Evolutionary conservation across 1,140 invertebrate species (phyloP), one percentile per base, ranked within the genome.

Genomic region (Sinella curviseta): DNA sequence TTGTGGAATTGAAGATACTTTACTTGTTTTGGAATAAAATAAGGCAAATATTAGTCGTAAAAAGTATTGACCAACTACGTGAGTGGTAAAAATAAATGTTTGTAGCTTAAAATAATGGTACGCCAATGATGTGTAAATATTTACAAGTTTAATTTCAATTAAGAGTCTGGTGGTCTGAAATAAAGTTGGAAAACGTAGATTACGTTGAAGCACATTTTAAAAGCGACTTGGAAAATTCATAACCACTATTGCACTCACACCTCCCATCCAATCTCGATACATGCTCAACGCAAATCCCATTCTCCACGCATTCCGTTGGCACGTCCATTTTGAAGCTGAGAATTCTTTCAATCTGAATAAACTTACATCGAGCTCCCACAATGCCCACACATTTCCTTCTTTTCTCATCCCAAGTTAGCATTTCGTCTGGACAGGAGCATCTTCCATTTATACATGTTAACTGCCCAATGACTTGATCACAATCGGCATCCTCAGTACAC

Each of bases 371-470:
- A 0, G 60, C 39, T 17, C 67, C 48, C 28, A 80, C 35, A 17
- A 80, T 14, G 0, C 79, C 75, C 0, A 77, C 36, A 57, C 79
- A 80, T 74, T 74, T 77, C 57, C 76, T 34, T 48, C 76, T 70
- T 33, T 24, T 70, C 12, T 24, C 26, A 30, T 70, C 65, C 26
- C 35, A 79, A 0, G 35, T 17, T 20, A 60, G 60, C 12, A 76
- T 35, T n/a, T 55, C 26, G 36, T 79, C 78, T 12, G 78, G 78
- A 39, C 78, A 79, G 31, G 75, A 39, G 36, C 78, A 79, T 26
- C 30, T 36, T 16, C 57, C 74, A 30, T 79, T 79, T 1, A 79
- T 30, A 76, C 78, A 76, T 20, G 26, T 48, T n/a, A 79, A 36
- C 33, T 75, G 39, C 14, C 31, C 74, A 16, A 65, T 26, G 30